phyloP scores from a whole-genome alignment of 1,140 invertebrate genomes.

The Nasonia giraulti region DNA sequence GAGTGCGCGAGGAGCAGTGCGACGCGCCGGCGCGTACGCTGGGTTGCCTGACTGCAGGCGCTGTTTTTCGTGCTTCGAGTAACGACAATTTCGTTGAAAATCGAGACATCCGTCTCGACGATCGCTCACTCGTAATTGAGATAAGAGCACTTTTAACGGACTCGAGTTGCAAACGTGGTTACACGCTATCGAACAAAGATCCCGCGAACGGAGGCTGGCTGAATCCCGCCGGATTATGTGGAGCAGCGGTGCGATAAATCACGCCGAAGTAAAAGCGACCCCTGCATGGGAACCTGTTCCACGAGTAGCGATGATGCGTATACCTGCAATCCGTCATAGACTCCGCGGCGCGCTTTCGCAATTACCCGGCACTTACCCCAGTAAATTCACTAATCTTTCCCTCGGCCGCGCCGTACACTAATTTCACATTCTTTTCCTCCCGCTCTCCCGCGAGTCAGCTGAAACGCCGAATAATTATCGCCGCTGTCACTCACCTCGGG shows the following conservation, averaged over 20 bases:
- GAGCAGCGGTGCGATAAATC: slow-evolving; percentile 64
- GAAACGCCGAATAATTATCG: slow-evolving; percentile 31
- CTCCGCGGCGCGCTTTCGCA: slow-evolving; percentile 45
- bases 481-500: slow-evolving; percentile 11
- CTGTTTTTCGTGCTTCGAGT: too few species aligned
- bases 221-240: slow-evolving; percentile 62
- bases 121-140: too few species aligned
- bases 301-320: slow-evolving; percentile 8
- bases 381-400: slow-evolving; percentile 58
- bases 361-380: slow-evolving; percentile 65
- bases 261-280: slow-evolving; percentile 60
- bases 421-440: slow-evolving; percentile 51
- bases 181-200: background rate
- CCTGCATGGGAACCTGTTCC: slow-evolving; percentile 64
- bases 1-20: background rate
- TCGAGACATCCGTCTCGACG: too few species aligned
- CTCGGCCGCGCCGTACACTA: slow-evolving; percentile 21
- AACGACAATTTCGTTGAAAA: too few species aligned
- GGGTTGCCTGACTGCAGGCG: slow-evolving; percentile 21
- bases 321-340: slow-evolving; percentile 65
- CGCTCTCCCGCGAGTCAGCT: slow-evolving; percentile 54
- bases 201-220: background rate
- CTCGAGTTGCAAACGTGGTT: background rate
- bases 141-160: too few species aligned
- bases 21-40: background rate